A percentile compares a stretch with the other conserved stretches of the same genome.
These are phyloP conservation scores for Philypnodon macrostomus DNA, from an alignment of 2,797 vertebrate genomes.

Conservation along the genomic window DNA sequence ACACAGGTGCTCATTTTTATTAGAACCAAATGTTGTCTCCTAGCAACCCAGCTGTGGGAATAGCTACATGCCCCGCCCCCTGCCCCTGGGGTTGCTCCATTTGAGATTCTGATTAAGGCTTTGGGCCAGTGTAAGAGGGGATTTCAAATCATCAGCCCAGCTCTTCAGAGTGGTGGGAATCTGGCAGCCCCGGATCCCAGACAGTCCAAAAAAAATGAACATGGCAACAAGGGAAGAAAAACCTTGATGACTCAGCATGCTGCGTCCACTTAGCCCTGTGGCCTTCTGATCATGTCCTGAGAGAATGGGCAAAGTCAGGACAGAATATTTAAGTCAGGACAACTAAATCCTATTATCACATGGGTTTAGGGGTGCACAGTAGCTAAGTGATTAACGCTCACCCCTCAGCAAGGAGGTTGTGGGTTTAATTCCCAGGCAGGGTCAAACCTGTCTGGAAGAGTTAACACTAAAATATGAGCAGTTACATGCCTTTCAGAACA, in stretches of 20 bases:
- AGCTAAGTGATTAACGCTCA: constrained; percentile 58
- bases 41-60: constrained; percentile 65
- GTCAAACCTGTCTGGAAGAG: too few relatives aligned
- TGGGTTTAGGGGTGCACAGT: constrained; percentile 28
- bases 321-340: constrained; percentile 37
- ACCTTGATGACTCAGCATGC: constrained; percentile 64
- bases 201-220: constrained; percentile 37
- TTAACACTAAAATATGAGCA: too few relatives aligned
- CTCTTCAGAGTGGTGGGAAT: constrained; percentile 60
- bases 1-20: constrained; percentile 64
- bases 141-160: constrained; percentile 59
- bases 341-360: too few relatives aligned
- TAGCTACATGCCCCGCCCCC: constrained; percentile 44
- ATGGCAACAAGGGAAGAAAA: too few relatives aligned
- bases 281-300: constrained; percentile 29
- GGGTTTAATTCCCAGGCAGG: too few relatives aligned
- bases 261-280: constrained; percentile 16
- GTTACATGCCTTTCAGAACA: too few relatives aligned
- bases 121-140: constrained; percentile 44
- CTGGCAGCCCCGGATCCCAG: constrained; percentile 44
- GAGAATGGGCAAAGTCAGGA: constrained; percentile 26
- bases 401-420: too few relatives aligned
- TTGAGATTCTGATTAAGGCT: constrained; percentile 65
- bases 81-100: constrained; percentile 50
- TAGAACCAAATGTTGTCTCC: constrained; percentile 58